Evolutionary conservation across 2,113 vertebrate genomes (phyloP).

Genomic region (Tetrao urogallus): DNA sequence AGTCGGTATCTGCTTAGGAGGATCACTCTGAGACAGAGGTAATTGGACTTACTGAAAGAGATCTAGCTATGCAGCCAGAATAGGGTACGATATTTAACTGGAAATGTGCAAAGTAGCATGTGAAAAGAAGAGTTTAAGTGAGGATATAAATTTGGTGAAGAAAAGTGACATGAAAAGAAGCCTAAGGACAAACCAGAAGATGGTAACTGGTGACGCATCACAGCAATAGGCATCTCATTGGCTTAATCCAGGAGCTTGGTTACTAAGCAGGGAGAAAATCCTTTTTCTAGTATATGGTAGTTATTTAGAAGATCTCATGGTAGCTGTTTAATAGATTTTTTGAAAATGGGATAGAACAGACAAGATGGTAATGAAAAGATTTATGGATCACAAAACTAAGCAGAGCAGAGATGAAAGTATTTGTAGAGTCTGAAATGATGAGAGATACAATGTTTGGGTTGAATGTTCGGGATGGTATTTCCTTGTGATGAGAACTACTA

Average conservation of each 20-base stretch:
- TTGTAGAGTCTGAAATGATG: not conserved
- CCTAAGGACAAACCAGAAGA: not conserved
- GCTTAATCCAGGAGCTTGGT: not conserved
- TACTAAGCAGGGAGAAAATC: not conserved
- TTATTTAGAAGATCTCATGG: not conserved
- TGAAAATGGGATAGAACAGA: too few species aligned
- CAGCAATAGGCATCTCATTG: not conserved
- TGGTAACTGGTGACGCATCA: accelerated
- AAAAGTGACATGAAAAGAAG: not conserved
- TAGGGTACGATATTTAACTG: not conserved
- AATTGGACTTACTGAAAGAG: not conserved
- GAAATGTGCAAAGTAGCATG: not conserved
- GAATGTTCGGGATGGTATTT: not conserved
- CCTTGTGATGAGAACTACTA: not conserved
- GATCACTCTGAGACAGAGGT: not conserved
- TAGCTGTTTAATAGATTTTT: not conserved
- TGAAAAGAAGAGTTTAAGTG: not conserved
- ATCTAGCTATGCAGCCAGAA: not conserved
- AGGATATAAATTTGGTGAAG: not conserved
- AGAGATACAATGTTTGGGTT: not conserved
- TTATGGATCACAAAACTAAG: not conserved
- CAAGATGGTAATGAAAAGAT: not conserved
- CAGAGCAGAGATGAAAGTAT: not conserved
- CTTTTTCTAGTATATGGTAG: accelerated
- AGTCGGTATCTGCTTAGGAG: not conserved